Percentiles rank a stretch among this genome's conserved stretches.
Conservation (phyloP, 2,797 vertebrate species). For the Phataginus tetradactyla region DNA sequence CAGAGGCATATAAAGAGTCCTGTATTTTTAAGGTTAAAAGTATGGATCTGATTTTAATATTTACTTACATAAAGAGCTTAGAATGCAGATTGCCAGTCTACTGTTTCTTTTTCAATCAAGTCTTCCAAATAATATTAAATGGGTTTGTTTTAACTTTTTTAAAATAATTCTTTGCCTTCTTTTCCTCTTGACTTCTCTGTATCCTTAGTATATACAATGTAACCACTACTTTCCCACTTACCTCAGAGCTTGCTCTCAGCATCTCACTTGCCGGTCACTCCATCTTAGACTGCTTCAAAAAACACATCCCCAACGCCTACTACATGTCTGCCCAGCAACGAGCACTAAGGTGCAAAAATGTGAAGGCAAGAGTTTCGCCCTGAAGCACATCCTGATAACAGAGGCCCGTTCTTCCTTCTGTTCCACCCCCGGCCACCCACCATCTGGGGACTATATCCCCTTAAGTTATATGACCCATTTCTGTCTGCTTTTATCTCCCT, state of each 20-base stretch:
- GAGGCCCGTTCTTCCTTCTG: not conserved
- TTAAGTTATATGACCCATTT: not conserved
- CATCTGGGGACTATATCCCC: not conserved
- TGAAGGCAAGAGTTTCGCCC: not conserved
- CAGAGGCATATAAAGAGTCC: not conserved
- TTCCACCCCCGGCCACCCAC: not conserved
- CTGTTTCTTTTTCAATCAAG: slow-evolving; percentile 5
- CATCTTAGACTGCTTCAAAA: not conserved
- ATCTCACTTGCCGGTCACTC: not conserved
- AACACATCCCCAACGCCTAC: not conserved
- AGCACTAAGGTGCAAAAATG: not conserved
- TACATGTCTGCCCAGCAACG: not conserved
- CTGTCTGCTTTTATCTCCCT: not conserved
- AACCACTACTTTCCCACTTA: not conserved
- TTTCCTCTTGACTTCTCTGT: not conserved
- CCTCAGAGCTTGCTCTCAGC: not conserved
- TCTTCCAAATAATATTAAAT: not conserved
- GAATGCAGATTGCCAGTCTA: not conserved
- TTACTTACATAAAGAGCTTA: not conserved
- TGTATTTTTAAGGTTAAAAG: slow-evolving; percentile 19
- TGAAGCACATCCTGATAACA: not conserved
- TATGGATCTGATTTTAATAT: slow-evolving; percentile 8
- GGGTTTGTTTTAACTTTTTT: not conserved
- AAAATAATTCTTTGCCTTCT: not conserved
- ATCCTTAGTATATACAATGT: not conserved